Evolutionary conservation across 1,140 invertebrate species (phyloP).

Genomic region (Latrodectus geometricus): DNA sequence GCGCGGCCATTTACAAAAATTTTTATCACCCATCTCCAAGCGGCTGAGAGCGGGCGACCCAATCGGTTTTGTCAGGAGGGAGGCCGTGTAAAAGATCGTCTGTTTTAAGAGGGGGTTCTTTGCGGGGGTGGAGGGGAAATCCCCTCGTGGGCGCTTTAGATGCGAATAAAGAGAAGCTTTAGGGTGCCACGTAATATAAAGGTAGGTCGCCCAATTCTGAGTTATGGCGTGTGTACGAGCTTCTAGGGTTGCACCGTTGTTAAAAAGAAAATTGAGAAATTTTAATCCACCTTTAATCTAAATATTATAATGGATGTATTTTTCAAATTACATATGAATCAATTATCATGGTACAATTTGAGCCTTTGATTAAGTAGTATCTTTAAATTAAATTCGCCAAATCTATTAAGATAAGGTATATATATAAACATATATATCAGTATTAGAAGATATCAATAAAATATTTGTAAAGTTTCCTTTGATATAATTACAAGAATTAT

Average conservation of each 20-base stretch:
- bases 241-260: constrained; percentile 26
- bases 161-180: constrained; percentile 51
- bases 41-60: constrained; percentile 28
- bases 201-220: constrained; percentile 26
- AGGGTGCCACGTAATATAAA: constrained; percentile 55
- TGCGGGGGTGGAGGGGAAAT: neutral
- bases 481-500: too few species aligned
- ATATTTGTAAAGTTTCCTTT: too few species aligned
- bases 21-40: constrained; percentile 61
- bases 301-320: too few species aligned
- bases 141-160: constrained; percentile 51
- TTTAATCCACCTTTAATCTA: too few species aligned
- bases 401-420: too few species aligned
- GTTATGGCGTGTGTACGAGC: constrained; percentile 10
- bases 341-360: too few species aligned
- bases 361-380: too few species aligned
- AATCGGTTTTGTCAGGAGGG: constrained; percentile 18
- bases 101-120: neutral
- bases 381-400: too few species aligned
- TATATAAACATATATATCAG: too few species aligned
- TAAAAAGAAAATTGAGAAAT: neutral
- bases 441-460: too few species aligned
- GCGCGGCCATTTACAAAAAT: constrained; percentile 60
- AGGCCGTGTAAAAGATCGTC: constrained; percentile 27
- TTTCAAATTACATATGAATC: too few species aligned